Evolutionary conservation across 1,140 invertebrate genomes (phyloP), one percentile per base, ranked within the genome.

Genomic region (Sitophilus oryzae): DNA sequence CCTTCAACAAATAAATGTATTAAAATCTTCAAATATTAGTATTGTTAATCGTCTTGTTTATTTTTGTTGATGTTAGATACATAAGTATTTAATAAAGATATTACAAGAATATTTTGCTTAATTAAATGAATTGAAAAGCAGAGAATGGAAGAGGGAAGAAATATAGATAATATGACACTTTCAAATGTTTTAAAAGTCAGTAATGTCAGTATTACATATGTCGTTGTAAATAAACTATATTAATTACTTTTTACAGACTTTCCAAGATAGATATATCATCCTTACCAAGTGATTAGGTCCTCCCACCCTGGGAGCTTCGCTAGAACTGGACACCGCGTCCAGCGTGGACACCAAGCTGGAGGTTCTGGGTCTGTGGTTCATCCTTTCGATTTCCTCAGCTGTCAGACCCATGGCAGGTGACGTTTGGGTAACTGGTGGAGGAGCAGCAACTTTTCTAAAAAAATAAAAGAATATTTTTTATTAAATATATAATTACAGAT

Each of bases 301-400:
- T 15, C 71, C 69, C 6, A 79, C 78, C 23, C 79, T 77, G 8
- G 81, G 82, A 9, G 86, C 89, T 68, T 92, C 91, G 70, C 89
- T 92, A n/a, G 87, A 89, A 45, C 88, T 93, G 6, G 91, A 93
- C 19, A 95, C 91, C 3, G 89, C 91, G 69, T 96, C 93, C 57
- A 95, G 74, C 3, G 93, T 93, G 15, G 91, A 94, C 0, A 93
- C 90, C 49, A 96, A 73, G 71, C 91, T 95, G 14, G 89, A 91
- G 1, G 88, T 88, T 52, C 88, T 75, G 1, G 89, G 89, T 30
- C 91, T 75, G 0, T 85, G 85, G 72, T 95, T 95, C 40, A 96
- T 79, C 68, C 92, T 77, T 69, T 95, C 88, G 50, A 96, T 91
- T 72, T 95, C 91, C 70, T 95, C 93, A 8, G 92, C 86, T 0